Percentiles rank a stretch among this genome's conserved stretches.
phyloP scores from a whole-genome alignment of 1,140 invertebrate genomes.

The Danaus plexippus region DNA sequence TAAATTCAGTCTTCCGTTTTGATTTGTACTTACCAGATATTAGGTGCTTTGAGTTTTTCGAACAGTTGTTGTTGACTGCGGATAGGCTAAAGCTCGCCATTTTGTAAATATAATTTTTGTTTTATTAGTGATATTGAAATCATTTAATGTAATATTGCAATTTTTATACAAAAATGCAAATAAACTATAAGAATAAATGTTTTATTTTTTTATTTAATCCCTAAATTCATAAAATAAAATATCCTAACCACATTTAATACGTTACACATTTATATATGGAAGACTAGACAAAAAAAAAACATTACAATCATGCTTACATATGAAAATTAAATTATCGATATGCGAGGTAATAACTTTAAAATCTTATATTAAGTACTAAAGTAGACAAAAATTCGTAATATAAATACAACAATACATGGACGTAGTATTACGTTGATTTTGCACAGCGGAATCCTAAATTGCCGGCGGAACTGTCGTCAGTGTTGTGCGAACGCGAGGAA shows the following conservation, averaged over 20 bases:
- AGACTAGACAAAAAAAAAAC: slow-evolving; percentile 11
- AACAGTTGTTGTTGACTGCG: slow-evolving; percentile 34
- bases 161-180: slow-evolving; percentile 68
- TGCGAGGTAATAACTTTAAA: slow-evolving; percentile 16
- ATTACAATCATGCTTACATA: slow-evolving; percentile 3
- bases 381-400: slow-evolving; percentile 19
- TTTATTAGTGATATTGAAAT: slow-evolving; percentile 53
- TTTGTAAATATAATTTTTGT: slow-evolving; percentile 54
- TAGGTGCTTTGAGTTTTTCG: slow-evolving; percentile 51
- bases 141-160: slow-evolving; percentile 60
- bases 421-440: slow-evolving; percentile 32
- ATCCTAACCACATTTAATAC: neutral
- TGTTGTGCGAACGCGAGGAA: slow-evolving; percentile 94
- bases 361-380: slow-evolving; percentile 27
- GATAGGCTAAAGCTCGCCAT: slow-evolving; percentile 51
- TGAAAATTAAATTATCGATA: slow-evolving; percentile 3
- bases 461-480: slow-evolving; percentile 91
- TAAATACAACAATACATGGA: slow-evolving; percentile 11
- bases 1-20: slow-evolving; percentile 61
- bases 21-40: slow-evolving; percentile 62
- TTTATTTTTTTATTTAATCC: slow-evolving; percentile 24
- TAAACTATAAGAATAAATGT: slow-evolving; percentile 54
- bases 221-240: slow-evolving; percentile 2
- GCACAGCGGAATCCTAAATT: slow-evolving; percentile 97
- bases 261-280: slow-evolving; percentile 8